These are phyloP conservation scores for Gymnothorax reevesii DNA, from an alignment of 2,797 vertebrate genomes.

Conservation along the genomic window DNA sequence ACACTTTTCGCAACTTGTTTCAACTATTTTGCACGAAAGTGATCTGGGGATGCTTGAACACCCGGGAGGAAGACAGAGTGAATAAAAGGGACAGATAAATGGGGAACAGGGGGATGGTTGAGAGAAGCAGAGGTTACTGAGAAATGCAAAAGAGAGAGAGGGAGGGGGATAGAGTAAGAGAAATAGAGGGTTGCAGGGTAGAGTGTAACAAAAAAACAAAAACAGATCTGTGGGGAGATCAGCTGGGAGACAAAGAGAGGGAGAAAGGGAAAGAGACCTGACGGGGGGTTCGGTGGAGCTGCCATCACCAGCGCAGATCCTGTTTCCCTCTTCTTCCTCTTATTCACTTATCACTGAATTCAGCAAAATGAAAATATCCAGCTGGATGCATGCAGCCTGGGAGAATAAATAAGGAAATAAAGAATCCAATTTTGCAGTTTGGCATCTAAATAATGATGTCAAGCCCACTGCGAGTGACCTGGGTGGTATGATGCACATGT, in stretches of 20 bases:
- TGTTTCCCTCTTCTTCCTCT: constrained; percentile 59
- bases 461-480: constrained; percentile 47
- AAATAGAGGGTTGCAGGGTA: not conserved
- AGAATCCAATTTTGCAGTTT: constrained; percentile 47
- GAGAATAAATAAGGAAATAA: constrained; percentile 48
- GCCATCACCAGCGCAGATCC: constrained; percentile 58
- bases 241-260: constrained; percentile 22
- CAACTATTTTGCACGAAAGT: too few species aligned
- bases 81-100: not conserved
- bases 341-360: constrained; percentile 65
- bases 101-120: not conserved
- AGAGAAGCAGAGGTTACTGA: not conserved
- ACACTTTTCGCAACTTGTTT: too few species aligned
- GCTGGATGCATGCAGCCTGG: constrained; percentile 43
- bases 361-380: constrained; percentile 56
- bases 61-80: not conserved
- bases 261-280: constrained; percentile 71
- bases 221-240: not conserved
- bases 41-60: not conserved
- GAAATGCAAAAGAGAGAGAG: not conserved
- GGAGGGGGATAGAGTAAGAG: not conserved
- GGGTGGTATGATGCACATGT: constrained; percentile 48
- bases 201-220: too few species aligned
- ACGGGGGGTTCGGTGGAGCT: constrained; percentile 72
- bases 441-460: constrained; percentile 70